Evolutionary conservation across 1,140 invertebrate genomes (phyloP), one percentile per base, ranked within the genome.

Genomic region (Scaptomyza pallida): DNA sequence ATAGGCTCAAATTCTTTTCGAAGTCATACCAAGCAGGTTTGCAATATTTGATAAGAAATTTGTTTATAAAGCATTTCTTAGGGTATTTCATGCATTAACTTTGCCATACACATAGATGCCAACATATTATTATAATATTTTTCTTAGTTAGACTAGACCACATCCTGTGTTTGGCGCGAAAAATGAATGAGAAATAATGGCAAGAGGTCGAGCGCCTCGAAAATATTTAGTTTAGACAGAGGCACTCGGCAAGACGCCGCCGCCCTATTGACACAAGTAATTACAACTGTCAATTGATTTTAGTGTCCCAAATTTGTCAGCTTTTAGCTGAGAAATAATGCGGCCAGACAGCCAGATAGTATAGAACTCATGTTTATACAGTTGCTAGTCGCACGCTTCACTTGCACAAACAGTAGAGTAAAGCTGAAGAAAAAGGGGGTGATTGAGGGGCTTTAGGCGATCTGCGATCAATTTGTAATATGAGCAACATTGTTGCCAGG

Each of bases 291-390:
- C 81, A 81, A 81, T 86, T 72, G 82, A 71, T 78, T 86, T 86
- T 86, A 86, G 81, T 86, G 81, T 81, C 82, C 81, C 77, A 74
- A 88, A 78, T 88, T 86, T 77, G 77, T 86, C 81, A 86, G 74
- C 81, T 86, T 86, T 86, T 81, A 88, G 67, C 43, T 44, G n/a
- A 50, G 44, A 40, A 15, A 5, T 45, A 37, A 5, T 3, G 26
- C 26, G 54, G 59, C 40, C 47, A 41, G 59, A 44, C 47, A 41
- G 50, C 9, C 9, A 30, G 4, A 30, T n/a, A 30, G 6, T 30
- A 30, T 52, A 52, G 63, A 51, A 19, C 6, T 26, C 30, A 71
- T 85, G 60, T 86, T 86, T 86, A 63, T 59, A 62, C 81, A 85
- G 81, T 86, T 86, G 81, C 61, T 57, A 62, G 72, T 57, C 35